Evolutionary conservation across 30 jellyfish, hydroid and myxozoan species (phyloP).

Genomic region (Euphysa ruthae): DNA sequence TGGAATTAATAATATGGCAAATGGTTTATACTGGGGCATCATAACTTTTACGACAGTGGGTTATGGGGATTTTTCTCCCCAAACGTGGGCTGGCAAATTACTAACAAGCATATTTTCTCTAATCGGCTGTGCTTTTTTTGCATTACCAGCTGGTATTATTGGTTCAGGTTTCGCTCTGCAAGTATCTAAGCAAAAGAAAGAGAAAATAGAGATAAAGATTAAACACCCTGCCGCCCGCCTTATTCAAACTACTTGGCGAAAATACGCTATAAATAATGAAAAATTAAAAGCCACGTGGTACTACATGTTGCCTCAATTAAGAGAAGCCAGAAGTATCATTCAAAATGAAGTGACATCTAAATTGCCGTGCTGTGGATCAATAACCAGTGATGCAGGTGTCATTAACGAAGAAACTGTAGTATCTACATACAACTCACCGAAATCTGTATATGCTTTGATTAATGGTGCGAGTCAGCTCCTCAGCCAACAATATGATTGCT

Average conservation of each 20-base stretch:
- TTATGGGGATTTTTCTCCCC: constrained; percentile 83
- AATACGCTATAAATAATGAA: constrained; percentile 10
- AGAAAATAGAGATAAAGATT: not conserved
- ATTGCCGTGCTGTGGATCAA: too few relatives aligned
- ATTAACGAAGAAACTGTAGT: too few relatives aligned
- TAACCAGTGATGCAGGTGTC: too few relatives aligned
- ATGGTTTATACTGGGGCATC: constrained; percentile 90
- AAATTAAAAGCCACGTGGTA: constrained; percentile 21
- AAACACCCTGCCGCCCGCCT: constrained; percentile 28
- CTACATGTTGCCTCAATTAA: too few relatives aligned
- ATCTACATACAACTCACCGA: too few relatives aligned
- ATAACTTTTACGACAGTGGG: constrained; percentile 69
- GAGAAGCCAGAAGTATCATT: too few relatives aligned
- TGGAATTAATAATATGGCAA: constrained; percentile 60
- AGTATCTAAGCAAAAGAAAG: constrained; percentile 26
- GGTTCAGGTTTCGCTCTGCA: constrained; percentile 43
- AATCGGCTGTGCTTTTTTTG: constrained; percentile 92
- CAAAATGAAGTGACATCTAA: too few relatives aligned
- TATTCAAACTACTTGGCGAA: constrained; percentile 25
- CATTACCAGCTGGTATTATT: constrained; percentile 74
- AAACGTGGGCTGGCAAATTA: constrained; percentile 86
- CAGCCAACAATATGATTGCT: too few relatives aligned
- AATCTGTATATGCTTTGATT: too few relatives aligned
- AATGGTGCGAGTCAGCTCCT: too few relatives aligned
- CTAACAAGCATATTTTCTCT: constrained; percentile 70